phyloP scores from a whole-genome alignment of 2,797 vertebrate genomes.

The Catharus ustulatus region DNA sequence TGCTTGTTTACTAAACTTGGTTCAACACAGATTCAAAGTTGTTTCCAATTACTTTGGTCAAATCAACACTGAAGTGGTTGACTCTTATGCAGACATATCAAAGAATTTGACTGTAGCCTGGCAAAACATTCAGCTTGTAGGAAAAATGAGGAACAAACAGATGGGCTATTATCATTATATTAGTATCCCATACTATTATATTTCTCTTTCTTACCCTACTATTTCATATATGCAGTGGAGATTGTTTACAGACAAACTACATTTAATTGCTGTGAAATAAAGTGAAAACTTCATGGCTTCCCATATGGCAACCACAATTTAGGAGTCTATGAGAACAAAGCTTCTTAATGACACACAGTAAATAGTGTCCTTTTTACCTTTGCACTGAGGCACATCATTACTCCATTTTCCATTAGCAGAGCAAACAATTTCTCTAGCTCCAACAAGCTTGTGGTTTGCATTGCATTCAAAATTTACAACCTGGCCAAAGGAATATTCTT shows the following conservation, averaged over 20 bases:
- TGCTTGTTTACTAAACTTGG: neutral
- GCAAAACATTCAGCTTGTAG: neutral
- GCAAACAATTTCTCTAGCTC: slow-evolving; percentile 69
- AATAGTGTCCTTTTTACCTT: slow-evolving; percentile 61
- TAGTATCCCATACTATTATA: neutral
- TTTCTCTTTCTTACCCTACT: neutral
- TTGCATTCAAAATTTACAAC: slow-evolving; percentile 73
- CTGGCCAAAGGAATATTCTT: slow-evolving; percentile 73
- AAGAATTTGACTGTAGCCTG: neutral
- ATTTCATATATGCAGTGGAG: neutral
- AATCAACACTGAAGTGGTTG: neutral
- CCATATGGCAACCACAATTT: neutral
- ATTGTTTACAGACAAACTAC: neutral
- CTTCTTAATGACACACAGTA: neutral
- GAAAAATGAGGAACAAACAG: neutral
- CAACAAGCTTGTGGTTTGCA: slow-evolving; percentile 42
- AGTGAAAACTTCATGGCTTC: neutral
- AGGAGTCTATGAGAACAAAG: neutral
- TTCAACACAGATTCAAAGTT: neutral
- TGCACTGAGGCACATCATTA: slow-evolving; percentile 60
- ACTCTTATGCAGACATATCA: neutral
- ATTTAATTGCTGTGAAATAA: neutral
- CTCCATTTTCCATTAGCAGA: slow-evolving; percentile 70
- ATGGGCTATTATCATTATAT: neutral
- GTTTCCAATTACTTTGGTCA: neutral